Evolutionary conservation across 2,113 vertebrate genomes (phyloP).

Genomic region (Rattus rattus): DNA sequence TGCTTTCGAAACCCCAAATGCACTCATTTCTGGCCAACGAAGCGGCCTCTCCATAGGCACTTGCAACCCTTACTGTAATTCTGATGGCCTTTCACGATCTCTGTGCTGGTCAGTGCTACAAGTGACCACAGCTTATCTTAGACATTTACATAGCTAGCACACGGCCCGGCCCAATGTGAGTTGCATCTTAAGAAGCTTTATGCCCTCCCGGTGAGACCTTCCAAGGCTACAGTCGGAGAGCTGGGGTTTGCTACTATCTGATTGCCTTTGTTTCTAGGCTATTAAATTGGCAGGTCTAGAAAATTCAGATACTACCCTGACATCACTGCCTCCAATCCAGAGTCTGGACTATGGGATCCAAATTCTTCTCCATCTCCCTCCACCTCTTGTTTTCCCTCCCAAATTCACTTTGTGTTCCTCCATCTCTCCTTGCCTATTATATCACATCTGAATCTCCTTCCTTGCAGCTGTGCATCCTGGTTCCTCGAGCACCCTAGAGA

Average conservation of each 20-base stretch:
- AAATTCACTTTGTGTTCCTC: neutral
- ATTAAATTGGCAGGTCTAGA: neutral
- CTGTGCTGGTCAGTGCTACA: neutral
- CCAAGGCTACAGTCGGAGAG: neutral
- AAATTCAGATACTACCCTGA: neutral
- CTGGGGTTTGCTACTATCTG: neutral
- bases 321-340: neutral
- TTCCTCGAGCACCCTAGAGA: neutral
- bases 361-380: neutral
- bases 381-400: neutral
- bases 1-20: neutral
- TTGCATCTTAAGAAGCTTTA: neutral
- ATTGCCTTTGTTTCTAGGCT: neutral
- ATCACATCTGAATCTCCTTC: neutral
- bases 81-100: neutral
- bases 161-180: neutral
- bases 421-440: neutral
- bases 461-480: neutral
- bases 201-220: neutral
- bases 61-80: neutral
- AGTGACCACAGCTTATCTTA: neutral
- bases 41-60: neutral
- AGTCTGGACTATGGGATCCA: neutral
- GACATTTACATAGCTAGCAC: neutral
- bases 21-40: neutral